Percentiles rank a stretch among this genome's conserved stretches.
These are phyloP conservation scores for Onychostruthus taczanowskii DNA, from an alignment of 2,113 vertebrate species.

Conservation along the genomic window DNA sequence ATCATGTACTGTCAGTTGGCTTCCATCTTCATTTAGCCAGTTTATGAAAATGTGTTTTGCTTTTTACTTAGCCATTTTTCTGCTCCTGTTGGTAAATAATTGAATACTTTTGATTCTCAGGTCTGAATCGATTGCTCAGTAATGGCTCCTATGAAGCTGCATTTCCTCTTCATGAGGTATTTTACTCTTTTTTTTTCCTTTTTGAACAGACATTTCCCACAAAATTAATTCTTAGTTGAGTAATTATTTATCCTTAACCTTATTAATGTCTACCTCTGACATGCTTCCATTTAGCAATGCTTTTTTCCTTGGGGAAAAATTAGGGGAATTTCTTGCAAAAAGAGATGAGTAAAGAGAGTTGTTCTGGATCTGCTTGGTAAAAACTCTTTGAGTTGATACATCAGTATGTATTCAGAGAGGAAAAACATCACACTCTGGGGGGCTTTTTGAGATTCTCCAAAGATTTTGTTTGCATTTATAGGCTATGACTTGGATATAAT, in stretches of 20 bases:
- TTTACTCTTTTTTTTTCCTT: neutral
- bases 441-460: neutral
- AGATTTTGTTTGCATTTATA: neutral
- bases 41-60: neutral
- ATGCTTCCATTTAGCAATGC: neutral
- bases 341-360: neutral
- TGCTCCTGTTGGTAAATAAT: constrained; percentile 16
- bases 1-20: neutral
- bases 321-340: neutral
- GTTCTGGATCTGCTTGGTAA: neutral
- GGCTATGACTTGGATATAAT: neutral
- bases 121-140: constrained; percentile 91
- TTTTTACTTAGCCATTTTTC: neutral
- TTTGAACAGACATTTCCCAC: neutral
- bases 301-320: neutral
- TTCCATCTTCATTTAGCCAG: neutral
- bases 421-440: neutral
- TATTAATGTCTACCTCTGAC: neutral
- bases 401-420: neutral
- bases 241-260: neutral
- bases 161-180: constrained; percentile 96
- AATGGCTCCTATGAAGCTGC: constrained; percentile 94
- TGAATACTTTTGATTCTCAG: constrained; percentile 68
- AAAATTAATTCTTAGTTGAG: neutral
- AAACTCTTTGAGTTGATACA: neutral